Base-by-base conservation (phyloP, 1,140 invertebrate species). In the Zaprionus davidi region DNA sequence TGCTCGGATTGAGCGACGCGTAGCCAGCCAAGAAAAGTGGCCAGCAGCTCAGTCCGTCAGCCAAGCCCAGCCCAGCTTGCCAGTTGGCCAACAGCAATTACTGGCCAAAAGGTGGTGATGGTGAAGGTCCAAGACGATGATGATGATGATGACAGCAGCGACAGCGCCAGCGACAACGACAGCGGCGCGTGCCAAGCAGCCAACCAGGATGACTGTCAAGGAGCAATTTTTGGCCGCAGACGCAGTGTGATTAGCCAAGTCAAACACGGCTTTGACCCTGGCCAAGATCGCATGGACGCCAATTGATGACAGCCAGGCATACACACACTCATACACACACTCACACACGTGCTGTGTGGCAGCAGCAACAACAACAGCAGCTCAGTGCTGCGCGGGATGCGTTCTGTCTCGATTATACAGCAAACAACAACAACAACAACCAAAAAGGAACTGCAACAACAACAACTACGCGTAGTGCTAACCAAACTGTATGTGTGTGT, bases 11-110 rank as follows among this genome's bases (percentile, higher is more conserved):
- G 87, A 88, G 72, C 79, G 79, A 92, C 87, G 90, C 84, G 81
- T 87, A 92, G 87, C 85, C 81, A 88, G 85, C 86, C 90, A 92
- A 92, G 90, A 92, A 92, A 90, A 88, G 82, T 92, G 79, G 90
- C 90, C 90, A 76, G 78, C 76, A 44, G 72, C 49, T 56, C 59
- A 72, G 62, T 34, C 36, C 55, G 59, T 49, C 71, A 60, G 66
- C 24, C 71, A 72, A 53, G 38, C 44, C 51, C 68, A 70, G 67
- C 56, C 71, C 49, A 75, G 49, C 17, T 20, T 22, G 49, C 34
- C 56, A 65, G 51, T 53, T 15, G 51, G 67, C 79, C 80, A 82
- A 82, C 76, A 82, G 68, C 70, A 78, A 83, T 57, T 51, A 38
- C 71, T 63, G 66, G 72, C 76, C 65, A 63, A 68, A 84, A 76